A percentile compares a stretch with the other conserved stretches of the same genome.
Evolutionary conservation across 2,797 vertebrate genomes (phyloP).

Genomic region (Apogon talboti): DNA sequence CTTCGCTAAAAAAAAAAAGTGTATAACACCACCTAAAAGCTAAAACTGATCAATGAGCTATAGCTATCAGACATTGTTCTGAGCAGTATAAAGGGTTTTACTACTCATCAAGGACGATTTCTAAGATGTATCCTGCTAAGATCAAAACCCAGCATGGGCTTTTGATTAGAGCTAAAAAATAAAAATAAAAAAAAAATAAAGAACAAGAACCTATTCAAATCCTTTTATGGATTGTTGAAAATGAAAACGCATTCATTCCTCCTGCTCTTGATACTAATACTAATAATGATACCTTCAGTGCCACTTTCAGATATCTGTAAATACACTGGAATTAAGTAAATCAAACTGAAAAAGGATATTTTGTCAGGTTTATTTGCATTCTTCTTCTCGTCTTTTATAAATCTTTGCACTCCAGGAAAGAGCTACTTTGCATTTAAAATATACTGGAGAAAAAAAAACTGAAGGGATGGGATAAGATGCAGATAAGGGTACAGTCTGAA

Average conservation of each 20-base stretch:
- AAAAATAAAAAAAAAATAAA: no score
- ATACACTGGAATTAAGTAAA: not conserved
- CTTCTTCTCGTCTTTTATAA: not conserved
- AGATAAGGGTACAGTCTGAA: conserved; percentile 17
- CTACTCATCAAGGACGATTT: conserved; percentile 6
- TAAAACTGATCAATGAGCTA: not conserved
- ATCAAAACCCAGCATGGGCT: conserved; percentile 4
- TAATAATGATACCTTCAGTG: conserved; percentile 13
- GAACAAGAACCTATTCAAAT: conserved; percentile 5
- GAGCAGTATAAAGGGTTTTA: not conserved
- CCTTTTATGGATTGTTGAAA: conserved; percentile 7
- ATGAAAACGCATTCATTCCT: conserved; percentile 3
- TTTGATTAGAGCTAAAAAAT: conserved; percentile 11
- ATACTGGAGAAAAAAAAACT: conserved; percentile 6
- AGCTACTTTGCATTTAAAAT: conserved; percentile 42
- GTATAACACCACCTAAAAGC: no score
- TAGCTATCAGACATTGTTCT: not conserved
- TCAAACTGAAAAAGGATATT: not conserved
- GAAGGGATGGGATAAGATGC: conserved; percentile 8
- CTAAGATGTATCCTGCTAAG: not conserved
- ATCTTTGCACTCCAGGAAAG: not conserved
- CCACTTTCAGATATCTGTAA: conserved; percentile 6
- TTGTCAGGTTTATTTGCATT: conserved; percentile 1
- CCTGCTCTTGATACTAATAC: conserved; percentile 5
- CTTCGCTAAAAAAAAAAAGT: no score